Evolutionary conservation across 2,888 invertebrate species (phyloP).

Genomic region (Eupithecia insigniata): DNA sequence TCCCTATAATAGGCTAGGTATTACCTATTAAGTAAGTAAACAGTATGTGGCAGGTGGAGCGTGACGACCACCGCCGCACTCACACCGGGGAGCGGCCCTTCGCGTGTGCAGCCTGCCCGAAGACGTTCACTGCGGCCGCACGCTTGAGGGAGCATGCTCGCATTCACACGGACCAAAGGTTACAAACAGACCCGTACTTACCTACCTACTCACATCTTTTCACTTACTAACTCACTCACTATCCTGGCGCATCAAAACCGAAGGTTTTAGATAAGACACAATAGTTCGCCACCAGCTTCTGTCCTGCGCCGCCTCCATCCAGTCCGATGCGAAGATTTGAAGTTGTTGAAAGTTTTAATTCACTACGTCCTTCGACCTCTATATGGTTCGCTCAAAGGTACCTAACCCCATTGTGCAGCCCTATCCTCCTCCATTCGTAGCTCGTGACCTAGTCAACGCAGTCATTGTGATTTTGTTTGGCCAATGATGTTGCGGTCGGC

Average conservation of each 20-base stretch:
- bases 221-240: not conserved
- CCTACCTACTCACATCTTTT: not conserved
- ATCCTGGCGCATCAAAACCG: not conserved
- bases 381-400: too few relatives aligned
- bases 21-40: not conserved
- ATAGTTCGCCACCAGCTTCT: not conserved
- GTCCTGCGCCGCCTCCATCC: not conserved
- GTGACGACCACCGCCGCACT: conserved; percentile 81
- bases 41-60: conserved; percentile 76
- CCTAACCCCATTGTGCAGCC: too few relatives aligned
- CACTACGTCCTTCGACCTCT: too few relatives aligned
- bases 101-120: conserved; percentile 78
- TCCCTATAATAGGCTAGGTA: not conserved
- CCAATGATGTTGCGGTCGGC: too few relatives aligned
- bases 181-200: conserved; percentile 3
- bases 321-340: not conserved
- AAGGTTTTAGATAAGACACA: not conserved
- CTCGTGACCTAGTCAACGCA: not conserved
- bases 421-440: too few relatives aligned
- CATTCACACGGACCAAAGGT: conserved; percentile 82
- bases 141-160: conserved; percentile 80
- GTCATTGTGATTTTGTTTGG: not conserved
- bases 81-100: conserved; percentile 82
- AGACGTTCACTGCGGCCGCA: conserved; percentile 82
- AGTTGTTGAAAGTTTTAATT: too few relatives aligned